Base-by-base conservation (phyloP, 2,888 invertebrate genomes). In the Lasioglossum morio region DNA sequence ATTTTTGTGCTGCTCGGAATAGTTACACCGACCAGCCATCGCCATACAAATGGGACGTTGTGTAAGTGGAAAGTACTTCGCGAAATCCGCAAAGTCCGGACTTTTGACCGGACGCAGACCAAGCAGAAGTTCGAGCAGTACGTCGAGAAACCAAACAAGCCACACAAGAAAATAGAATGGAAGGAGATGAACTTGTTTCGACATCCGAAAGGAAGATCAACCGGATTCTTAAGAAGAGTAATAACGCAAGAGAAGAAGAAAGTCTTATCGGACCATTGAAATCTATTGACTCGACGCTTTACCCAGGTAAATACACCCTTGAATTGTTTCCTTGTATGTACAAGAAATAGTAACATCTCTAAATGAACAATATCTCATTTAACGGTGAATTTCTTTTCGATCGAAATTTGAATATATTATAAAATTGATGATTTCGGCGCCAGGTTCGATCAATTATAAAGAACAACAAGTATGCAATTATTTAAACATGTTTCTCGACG, bases 121-220 rank as follows among this genome's bases (percentile, higher is more conserved):
- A 2, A 4, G 40, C n/a, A 19, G 37, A 82, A 82, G 27, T 75
- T 75, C 34, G 37, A 63, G 63, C 43, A 53, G 57, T 74, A 74
- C 43, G 57, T 74, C 46, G 40, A 30, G n/a, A 72, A 81, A 66
- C 48, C 75, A 60, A 72, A 60, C 78, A 66, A 66, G 40, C 69
- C 4, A 23, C 8, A 37, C 72, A n/a, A 27, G 0, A 4, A 48
- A 57, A 3, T n/a, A 16, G 14, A 34, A 30, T 14, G 12, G 30
- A 23, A 19, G 19, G 27, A 27, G 63, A 72, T 10, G 37, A 77
- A 63, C 72, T 63, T 34, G 40, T 12, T 46, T 14, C 19, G 30
- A 40, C 27, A 53, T 63, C 40, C 4, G 34, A 27, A 16, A 27
- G 77, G 60, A 72, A 60, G 60, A 72, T 43, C 8, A 12, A 4